Conservation (phyloP, 2,888 invertebrate genomes). For the Liposcelis brunnea region DNA sequence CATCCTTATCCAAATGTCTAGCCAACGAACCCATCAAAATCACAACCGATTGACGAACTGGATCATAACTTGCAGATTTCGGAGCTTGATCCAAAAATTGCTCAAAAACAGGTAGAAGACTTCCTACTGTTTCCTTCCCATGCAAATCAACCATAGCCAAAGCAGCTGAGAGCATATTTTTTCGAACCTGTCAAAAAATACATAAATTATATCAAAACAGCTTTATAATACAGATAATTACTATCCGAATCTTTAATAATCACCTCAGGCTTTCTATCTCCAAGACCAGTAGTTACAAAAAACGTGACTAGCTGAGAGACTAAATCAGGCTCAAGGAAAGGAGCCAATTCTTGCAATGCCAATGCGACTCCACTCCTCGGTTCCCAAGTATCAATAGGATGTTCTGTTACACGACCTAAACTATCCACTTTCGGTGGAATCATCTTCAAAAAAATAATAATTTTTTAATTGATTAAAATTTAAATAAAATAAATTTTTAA, state of each 20-base stretch:
- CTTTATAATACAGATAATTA: no score
- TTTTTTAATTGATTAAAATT: no score
- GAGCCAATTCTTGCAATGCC: constrained; percentile 62
- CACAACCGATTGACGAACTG: constrained; percentile 88
- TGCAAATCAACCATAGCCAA: constrained; percentile 79
- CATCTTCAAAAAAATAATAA: constrained; percentile 30
- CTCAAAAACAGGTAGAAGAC: constrained; percentile 80
- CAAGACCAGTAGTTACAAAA: constrained; percentile 71
- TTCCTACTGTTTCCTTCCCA: constrained; percentile 54
- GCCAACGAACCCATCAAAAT: constrained; percentile 95
- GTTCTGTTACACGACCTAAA: constrained; percentile 75
- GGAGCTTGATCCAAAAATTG: constrained; percentile 86
- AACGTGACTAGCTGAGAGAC: constrained; percentile 58
- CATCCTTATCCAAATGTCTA: constrained; percentile 82
- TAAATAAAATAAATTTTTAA: not conserved
- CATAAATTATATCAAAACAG: no score
- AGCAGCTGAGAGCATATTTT: constrained; percentile 88
- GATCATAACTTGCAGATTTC: constrained; percentile 75
- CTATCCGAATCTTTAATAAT: no score
- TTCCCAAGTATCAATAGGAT: constrained; percentile 79
- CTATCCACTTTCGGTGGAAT: constrained; percentile 76
- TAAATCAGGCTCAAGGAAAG: constrained; percentile 45
- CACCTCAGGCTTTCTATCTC: constrained; percentile 57
- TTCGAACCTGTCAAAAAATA: constrained; percentile 46
- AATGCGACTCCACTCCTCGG: constrained; percentile 77